A percentile compares a stretch with the other conserved stretches of the same genome.
Evolutionary conservation across 1,140 invertebrate species (phyloP).

Genomic region (Brachionus angularis): DNA sequence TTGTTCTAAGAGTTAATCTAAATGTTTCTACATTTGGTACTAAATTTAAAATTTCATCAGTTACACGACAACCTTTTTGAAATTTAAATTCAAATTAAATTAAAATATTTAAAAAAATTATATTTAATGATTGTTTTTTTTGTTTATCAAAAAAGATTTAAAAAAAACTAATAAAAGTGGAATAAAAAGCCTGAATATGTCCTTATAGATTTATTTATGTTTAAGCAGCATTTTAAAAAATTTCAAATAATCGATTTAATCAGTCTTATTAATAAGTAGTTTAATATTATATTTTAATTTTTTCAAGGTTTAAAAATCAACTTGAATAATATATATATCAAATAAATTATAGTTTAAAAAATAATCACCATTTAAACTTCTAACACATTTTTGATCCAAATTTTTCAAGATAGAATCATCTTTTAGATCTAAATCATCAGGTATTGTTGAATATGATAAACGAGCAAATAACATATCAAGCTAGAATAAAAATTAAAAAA

Average conservation of each 20-base stretch:
- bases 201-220: too few relatives aligned
- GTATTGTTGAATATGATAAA: slow-evolving; percentile 84
- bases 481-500: too few relatives aligned
- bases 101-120: slow-evolving; percentile 18
- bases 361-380: slow-evolving; percentile 78
- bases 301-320: too few relatives aligned
- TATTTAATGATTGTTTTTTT: background rate
- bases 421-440: slow-evolving; percentile 73
- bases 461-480: slow-evolving; percentile 96
- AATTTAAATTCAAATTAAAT: slow-evolving; percentile 9
- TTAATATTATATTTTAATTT: too few relatives aligned
- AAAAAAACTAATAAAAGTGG: too few relatives aligned
- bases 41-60: slow-evolving; percentile 90
- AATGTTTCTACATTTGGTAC: slow-evolving; percentile 94
- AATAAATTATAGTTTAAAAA: background rate
- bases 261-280: too few relatives aligned
- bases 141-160: too few relatives aligned
- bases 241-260: too few relatives aligned
- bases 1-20: slow-evolving; percentile 80
- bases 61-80: slow-evolving; percentile 90
- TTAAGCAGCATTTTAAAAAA: too few relatives aligned
- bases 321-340: slow-evolving; percentile 19
- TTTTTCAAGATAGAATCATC: slow-evolving; percentile 90
- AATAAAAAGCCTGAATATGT: too few relatives aligned
- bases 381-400: slow-evolving; percentile 88